phyloP scores from a whole-genome alignment of 2,113 vertebrate genomes.

The Okapia johnstoni region DNA sequence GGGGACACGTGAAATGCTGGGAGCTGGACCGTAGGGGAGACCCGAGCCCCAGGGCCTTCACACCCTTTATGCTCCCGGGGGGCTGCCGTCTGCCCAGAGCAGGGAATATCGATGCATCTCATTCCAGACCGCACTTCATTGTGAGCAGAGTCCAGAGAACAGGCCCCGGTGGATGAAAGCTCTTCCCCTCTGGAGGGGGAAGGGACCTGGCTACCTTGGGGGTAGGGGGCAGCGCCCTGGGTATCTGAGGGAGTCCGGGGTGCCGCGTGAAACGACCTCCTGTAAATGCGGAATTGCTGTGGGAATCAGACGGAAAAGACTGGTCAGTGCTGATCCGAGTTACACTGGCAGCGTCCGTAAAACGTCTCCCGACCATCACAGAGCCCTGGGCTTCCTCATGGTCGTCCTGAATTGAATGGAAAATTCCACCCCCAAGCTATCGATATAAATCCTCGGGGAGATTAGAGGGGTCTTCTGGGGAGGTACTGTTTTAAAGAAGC shows the following conservation, averaged over 20 bases:
- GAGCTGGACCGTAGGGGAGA: neutral
- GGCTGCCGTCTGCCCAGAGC: neutral
- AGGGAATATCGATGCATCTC: fast-evolving
- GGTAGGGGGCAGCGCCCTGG: fast-evolving
- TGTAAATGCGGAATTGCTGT: neutral
- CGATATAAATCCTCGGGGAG: neutral
- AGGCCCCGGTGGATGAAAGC: fast-evolving
- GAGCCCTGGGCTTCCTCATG: neutral
- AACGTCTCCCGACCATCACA: neutral
- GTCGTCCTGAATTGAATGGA: constrained; percentile 1
- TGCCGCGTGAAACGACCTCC: too few relatives aligned
- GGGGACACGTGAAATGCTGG: neutral
- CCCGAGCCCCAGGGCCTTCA: neutral
- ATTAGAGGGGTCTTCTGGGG: neutral
- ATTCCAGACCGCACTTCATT: fast-evolving
- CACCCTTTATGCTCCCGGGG: fast-evolving
- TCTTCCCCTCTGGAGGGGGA: neutral
- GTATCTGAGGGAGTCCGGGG: fast-evolving
- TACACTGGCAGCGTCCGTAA: neutral
- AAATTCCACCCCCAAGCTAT: neutral
- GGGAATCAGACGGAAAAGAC: neutral
- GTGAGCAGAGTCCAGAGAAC: neutral
- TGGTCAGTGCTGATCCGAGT: neutral
- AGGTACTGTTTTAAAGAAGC: neutral
- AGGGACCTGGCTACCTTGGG: neutral